These are phyloP conservation scores for Pleuronectes platessa DNA, from an alignment of 2,113 vertebrate species.

Conservation along the genomic window DNA sequence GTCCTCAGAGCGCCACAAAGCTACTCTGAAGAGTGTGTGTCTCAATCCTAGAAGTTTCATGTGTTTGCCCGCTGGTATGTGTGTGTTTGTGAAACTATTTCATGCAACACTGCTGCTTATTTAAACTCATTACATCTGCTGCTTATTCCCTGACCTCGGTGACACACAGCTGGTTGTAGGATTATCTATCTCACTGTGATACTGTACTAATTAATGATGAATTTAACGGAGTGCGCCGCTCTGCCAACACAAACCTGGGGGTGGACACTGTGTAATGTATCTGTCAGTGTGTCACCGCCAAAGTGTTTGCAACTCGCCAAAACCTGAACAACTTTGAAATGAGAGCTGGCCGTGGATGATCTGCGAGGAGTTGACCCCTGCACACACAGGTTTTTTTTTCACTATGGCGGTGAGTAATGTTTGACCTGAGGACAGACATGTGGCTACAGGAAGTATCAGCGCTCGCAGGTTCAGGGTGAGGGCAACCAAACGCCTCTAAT, in stretches of 20 bases:
- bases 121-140: background rate
- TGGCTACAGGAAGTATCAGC: conserved; percentile 60
- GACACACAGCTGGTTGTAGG: background rate
- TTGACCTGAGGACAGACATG: conserved; percentile 54
- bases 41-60: background rate
- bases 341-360: conserved; percentile 19
- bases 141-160: background rate
- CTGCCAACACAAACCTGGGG: conserved; percentile 3
- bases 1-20: no score
- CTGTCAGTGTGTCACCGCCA: background rate
- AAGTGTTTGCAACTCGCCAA: background rate
- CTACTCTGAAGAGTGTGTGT: background rate
- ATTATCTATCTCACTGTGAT: background rate
- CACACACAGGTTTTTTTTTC: background rate
- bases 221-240: background rate
- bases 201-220: no score
- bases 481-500: conserved; percentile 43
- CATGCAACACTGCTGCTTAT: background rate
- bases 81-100: background rate
- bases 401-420: conserved; percentile 39
- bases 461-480: conserved; percentile 47
- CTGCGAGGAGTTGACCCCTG: conserved; percentile 22
- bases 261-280: background rate
- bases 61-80: background rate
- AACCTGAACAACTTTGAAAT: conserved; percentile 25